Base-by-base conservation (phyloP, 2,888 invertebrate genomes). In the Mantis religiosa region DNA sequence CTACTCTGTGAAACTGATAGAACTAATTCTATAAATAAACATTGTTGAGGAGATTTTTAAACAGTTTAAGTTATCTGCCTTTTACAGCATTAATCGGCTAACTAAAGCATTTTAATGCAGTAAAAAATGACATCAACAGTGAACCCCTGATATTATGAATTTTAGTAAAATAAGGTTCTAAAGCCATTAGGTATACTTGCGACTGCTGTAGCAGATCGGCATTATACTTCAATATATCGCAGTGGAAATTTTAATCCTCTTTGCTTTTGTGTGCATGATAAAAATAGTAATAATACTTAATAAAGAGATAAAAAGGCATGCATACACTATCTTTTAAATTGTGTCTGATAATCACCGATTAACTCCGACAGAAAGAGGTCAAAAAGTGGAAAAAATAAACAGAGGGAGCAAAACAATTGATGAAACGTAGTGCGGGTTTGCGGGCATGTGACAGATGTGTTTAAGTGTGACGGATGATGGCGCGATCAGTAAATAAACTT, bases 401-500 rank as follows among this genome's bases (percentile, higher is more conserved):
- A 71, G 20, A 14, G 25, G 54, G 54, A 71, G 54, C 20, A 71
- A 71, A 71, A 71, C 54, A 71, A 71, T 71, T 71, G 54, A 25
- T 71, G 54, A 25, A 71, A 71, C 54, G 54, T 71, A 20, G 20
- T 71, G 54, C 54, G 54, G 54, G 54, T 71, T 71, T 71, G 54
- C 54, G 54, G 54, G 25, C 25, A 25, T 71, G 54, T 25, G 85
- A 85, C 85, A 85, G 85, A 47, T 47, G 85, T 41, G 54, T 85
- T 85, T 27, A 27, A 47, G 27, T 85, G n/a, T 85, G 85, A 85
- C 47, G 34, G 85, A 85, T 27, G 85, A 28, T 85, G 85, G 85
- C 28, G 85, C 85, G 85, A 85, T 85, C 85, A 47, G 85, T 85
- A 85, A 85, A 85, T 85, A 85, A 85, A 85, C 85, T 54, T 28